These are phyloP conservation scores for Carapus acus DNA, from an alignment of 2,797 vertebrate genomes.

Conservation along the genomic window DNA sequence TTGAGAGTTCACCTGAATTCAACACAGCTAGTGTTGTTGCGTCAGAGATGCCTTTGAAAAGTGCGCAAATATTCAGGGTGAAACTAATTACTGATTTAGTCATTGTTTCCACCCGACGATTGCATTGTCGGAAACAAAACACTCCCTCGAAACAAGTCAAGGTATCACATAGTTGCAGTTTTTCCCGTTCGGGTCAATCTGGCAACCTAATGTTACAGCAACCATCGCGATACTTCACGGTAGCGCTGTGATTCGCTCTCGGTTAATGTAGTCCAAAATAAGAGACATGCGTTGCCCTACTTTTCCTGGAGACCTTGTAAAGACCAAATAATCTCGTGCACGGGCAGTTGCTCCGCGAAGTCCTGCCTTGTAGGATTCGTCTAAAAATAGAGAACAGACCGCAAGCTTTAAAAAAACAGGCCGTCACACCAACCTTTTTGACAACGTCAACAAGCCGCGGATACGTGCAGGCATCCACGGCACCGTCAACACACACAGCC, in stretches of 20 bases:
- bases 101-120: no score
- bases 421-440: constrained; percentile 1
- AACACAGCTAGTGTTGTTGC: no score
- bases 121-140: no score
- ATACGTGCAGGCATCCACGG: constrained; percentile 24
- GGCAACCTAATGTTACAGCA: constrained; percentile 54
- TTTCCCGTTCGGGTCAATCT: constrained; percentile 9
- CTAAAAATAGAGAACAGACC: constrained; percentile 19
- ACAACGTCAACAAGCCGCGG: constrained; percentile 30
- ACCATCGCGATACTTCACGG: constrained; percentile 53
- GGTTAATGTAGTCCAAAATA: constrained; percentile 65
- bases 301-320: constrained; percentile 36
- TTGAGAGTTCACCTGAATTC: no score
- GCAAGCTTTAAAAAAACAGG: constrained; percentile 24
- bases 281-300: constrained; percentile 27
- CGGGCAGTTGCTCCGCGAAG: constrained; percentile 6
- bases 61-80: no score
- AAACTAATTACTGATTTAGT: no score
- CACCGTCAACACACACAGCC: no score
- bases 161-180: not conserved
- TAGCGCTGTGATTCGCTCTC: not conserved
- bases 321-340: constrained; percentile 43
- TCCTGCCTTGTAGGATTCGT: constrained; percentile 4
- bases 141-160: no score
- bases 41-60: no score